phyloP scores from a whole-genome alignment of 2,797 vertebrate species.

The Parauchenoglanis punctatus region DNA sequence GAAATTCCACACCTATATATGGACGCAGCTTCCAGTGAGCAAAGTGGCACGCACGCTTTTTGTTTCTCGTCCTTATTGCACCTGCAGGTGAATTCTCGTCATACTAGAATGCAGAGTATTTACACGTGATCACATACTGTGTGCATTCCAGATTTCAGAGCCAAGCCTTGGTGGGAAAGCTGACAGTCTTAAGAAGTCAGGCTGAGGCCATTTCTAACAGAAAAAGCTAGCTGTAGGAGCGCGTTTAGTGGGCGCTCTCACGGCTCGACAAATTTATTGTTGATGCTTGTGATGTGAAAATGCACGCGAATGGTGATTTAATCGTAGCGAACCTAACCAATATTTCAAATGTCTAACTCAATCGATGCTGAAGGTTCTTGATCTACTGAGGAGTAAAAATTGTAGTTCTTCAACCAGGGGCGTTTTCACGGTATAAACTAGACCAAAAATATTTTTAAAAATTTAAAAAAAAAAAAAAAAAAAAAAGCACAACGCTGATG shows the following conservation, averaged over 20 bases:
- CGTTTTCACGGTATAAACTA: neutral
- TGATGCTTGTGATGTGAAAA: neutral
- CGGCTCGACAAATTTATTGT: no score
- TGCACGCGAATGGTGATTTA: no score
- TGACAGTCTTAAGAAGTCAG: neutral
- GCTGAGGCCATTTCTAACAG: neutral
- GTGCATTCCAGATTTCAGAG: slow-evolving; percentile 51
- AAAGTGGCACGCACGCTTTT: neutral
- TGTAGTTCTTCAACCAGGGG: neutral
- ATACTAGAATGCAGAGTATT: slow-evolving; percentile 47
- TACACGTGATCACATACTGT: slow-evolving; percentile 37
- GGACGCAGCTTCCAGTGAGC: neutral
- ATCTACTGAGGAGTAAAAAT: neutral
- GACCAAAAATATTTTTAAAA: neutral
- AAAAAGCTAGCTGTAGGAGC: neutral
- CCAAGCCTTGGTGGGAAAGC: slow-evolving; percentile 25
- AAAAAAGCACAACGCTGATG: neutral
- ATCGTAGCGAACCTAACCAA: neutral
- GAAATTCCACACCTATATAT: neutral
- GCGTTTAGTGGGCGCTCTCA: neutral
- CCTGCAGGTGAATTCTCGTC: slow-evolving; percentile 65
- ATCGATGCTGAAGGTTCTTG: neutral
- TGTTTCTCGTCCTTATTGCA: slow-evolving; percentile 43
- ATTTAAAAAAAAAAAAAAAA: neutral
- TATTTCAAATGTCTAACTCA: neutral